phyloP scores from a whole-genome alignment of 2,888 invertebrate species.

The Sicus ferrugineus region DNA sequence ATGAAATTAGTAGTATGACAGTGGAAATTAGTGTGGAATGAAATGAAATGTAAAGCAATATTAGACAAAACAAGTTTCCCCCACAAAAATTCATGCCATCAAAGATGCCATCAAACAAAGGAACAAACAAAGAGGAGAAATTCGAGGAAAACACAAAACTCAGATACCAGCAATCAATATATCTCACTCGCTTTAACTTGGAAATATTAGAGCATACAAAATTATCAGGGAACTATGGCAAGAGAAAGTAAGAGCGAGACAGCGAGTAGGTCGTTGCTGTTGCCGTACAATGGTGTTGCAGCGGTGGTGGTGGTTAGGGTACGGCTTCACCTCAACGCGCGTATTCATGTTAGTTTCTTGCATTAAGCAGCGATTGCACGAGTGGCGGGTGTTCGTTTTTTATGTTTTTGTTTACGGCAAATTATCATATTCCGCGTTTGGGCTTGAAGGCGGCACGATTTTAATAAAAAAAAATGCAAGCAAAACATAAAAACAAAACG shows the following conservation, averaged over 20 bases:
- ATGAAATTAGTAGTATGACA: no score
- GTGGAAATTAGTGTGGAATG: no score
- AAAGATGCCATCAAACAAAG: background rate
- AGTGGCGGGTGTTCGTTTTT: slow-evolving; percentile 4
- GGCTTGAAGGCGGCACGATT: slow-evolving; percentile 14
- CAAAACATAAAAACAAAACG: background rate
- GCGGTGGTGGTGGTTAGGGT: slow-evolving; percentile 22
- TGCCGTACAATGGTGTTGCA: no score
- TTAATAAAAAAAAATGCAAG: background rate
- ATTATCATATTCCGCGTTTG: slow-evolving; percentile 12
- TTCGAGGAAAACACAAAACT: no score
- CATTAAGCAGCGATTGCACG: background rate
- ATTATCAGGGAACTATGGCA: no score
- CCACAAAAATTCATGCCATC: slow-evolving; percentile 1
- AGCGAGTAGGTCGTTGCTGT: no score
- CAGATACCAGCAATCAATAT: no score
- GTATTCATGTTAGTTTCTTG: slow-evolving; percentile 19
- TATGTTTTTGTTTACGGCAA: slow-evolving; percentile 25
- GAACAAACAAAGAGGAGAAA: slow-evolving; percentile 15
- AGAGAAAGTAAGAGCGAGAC: no score
- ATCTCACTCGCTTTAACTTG: no score
- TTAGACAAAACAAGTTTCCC: slow-evolving; percentile 24
- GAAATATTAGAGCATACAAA: no score
- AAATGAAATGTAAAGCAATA: no score
- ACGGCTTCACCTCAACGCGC: slow-evolving; percentile 23